Conservation (phyloP, 2,888 invertebrate species). For the Nomada lathburiana region DNA sequence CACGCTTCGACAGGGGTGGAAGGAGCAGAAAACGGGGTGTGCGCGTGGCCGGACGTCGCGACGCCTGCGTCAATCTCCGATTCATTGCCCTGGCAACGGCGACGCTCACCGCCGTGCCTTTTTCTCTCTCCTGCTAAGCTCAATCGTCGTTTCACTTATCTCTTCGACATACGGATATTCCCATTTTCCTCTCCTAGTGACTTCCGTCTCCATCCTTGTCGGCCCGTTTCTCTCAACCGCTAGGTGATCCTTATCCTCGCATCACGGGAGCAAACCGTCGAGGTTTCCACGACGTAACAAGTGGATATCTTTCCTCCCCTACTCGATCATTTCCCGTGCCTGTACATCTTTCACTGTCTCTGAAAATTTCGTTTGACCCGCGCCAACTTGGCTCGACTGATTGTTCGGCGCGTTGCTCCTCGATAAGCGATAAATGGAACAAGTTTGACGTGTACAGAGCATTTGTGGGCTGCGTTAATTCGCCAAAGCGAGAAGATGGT, state of each 20-base stretch:
- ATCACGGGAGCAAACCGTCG: conserved; percentile 35
- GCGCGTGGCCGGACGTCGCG: conserved; percentile 70
- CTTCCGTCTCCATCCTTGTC: conserved; percentile 21
- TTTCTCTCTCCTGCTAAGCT: conserved; percentile 52
- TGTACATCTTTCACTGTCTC: conserved; percentile 17
- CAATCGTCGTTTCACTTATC: conserved; percentile 65
- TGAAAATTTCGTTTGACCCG: conserved; percentile 5
- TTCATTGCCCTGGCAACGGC: conserved; percentile 81
- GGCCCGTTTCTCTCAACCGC: background rate
- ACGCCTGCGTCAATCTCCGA: conserved; percentile 80
- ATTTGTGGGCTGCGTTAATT: background rate
- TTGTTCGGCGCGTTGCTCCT: conserved; percentile 11
- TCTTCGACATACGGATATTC: conserved; percentile 63
- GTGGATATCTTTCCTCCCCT: conserved; percentile 75
- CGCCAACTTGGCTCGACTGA: conserved; percentile 5
- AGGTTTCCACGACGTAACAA: conserved; percentile 72
- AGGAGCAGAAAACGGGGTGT: conserved; percentile 56
- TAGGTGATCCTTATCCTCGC: conserved; percentile 14
- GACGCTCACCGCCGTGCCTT: conserved; percentile 68
- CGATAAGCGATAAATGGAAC: background rate
- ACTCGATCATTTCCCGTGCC: conserved; percentile 37
- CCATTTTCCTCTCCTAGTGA: conserved; percentile 52
- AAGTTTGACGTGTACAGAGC: background rate
- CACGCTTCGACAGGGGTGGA: conserved; percentile 62
- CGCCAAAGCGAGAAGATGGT: background rate